Evolutionary conservation across 2,797 vertebrate genomes (phyloP).

Genomic region (Chromobotia macracanthus): DNA sequence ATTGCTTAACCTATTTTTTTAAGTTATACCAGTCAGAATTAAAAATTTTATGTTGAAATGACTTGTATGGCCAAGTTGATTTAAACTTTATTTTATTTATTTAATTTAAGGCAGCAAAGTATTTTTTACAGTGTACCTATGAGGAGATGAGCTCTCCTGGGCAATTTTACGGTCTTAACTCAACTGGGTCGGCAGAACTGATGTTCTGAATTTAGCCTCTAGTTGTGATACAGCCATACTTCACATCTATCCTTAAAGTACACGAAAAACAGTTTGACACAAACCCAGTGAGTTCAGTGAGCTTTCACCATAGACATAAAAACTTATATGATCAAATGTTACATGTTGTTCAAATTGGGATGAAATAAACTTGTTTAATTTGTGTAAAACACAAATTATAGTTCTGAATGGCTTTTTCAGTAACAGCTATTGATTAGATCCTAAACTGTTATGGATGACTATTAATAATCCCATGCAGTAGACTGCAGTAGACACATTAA

Average conservation of each 20-base stretch:
- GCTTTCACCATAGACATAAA: too few species aligned
- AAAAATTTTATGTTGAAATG: too few species aligned
- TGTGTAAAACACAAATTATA: background rate
- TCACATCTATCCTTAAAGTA: constrained; percentile 6
- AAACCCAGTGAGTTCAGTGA: too few species aligned
- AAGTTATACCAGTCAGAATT: too few species aligned
- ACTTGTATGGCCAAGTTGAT: too few species aligned
- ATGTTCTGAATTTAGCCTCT: background rate
- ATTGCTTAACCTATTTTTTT: too few species aligned
- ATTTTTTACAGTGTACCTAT: background rate
- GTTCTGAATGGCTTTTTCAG: background rate
- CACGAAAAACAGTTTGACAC: too few species aligned
- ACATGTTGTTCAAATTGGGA: too few species aligned
- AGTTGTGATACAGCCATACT: constrained; percentile 27
- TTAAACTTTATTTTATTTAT: too few species aligned
- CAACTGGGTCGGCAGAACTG: background rate
- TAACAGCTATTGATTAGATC: background rate
- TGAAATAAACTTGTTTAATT: too few species aligned
- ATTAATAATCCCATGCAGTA: background rate
- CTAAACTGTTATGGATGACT: background rate
- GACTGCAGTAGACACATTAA: background rate
- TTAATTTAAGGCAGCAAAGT: too few species aligned
- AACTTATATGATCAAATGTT: too few species aligned
- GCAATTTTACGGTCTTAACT: background rate
- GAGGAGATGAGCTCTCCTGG: background rate